phyloP scores from a whole-genome alignment of 2,888 invertebrate genomes.

The Drosophila emarginata region DNA sequence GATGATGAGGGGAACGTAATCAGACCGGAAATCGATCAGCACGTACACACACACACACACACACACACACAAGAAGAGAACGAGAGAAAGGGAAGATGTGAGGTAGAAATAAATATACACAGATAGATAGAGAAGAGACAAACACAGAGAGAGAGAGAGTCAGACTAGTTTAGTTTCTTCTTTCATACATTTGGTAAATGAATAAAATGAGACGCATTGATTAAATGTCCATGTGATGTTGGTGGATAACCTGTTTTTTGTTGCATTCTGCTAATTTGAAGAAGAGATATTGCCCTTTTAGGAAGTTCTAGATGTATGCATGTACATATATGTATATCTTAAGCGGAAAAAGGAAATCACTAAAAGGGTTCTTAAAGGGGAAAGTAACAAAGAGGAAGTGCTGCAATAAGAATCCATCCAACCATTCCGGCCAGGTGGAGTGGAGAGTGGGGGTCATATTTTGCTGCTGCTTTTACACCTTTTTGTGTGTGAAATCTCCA shows the following conservation, averaged over 20 bases:
- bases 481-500: slow-evolving; percentile 23
- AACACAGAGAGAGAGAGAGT: not conserved
- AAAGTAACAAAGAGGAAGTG: slow-evolving; percentile 13
- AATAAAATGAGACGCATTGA: slow-evolving; percentile 14
- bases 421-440: not conserved
- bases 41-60: slow-evolving; percentile 59
- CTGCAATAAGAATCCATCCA: not conserved
- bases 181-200: not conserved
- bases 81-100: not conserved
- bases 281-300: slow-evolving; percentile 9
- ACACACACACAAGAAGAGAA: slow-evolving; percentile 36
- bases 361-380: slow-evolving; percentile 27
- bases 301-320: slow-evolving; percentile 6
- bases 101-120: slow-evolving; percentile 11
- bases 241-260: slow-evolving; percentile 25
- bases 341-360: slow-evolving; percentile 71
- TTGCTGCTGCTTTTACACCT: slow-evolving; percentile 28
- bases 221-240: not conserved
- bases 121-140: slow-evolving; percentile 7
- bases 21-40: slow-evolving; percentile 80
- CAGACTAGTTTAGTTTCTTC: not conserved
- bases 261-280: slow-evolving; percentile 14
- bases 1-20: slow-evolving; percentile 60
- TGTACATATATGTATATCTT: not conserved
- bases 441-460: not conserved